Conservation (phyloP, 2,113 vertebrate species). For the Hypomesus transpacificus region DNA sequence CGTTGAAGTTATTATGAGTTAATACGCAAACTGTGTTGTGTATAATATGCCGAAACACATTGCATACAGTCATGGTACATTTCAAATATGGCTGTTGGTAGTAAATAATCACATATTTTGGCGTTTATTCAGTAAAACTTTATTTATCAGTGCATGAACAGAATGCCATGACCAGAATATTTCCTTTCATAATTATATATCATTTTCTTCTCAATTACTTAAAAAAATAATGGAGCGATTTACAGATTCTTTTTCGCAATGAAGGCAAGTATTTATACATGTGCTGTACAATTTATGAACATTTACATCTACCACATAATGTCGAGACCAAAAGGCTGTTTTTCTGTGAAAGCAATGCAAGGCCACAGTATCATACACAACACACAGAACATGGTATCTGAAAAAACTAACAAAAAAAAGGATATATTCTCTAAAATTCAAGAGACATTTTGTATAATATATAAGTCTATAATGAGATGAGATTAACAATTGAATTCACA, state of each 20-base stretch:
- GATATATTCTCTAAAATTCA: neutral
- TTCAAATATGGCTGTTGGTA: too few relatives aligned
- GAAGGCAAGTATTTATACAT: slow-evolving; percentile 93
- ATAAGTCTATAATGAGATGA: neutral
- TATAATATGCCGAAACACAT: too few relatives aligned
- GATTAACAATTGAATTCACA: neutral
- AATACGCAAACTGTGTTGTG: too few relatives aligned
- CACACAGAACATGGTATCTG: slow-evolving; percentile 47
- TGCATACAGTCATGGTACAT: too few relatives aligned
- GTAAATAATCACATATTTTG: too few relatives aligned
- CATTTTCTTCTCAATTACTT: slow-evolving; percentile 81
- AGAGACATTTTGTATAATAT: neutral
- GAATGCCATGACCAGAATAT: slow-evolving; percentile 69
- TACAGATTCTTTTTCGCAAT: slow-evolving; percentile 83
- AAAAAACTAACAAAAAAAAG: slow-evolving; percentile 5
- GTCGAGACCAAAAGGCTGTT: slow-evolving; percentile 64
- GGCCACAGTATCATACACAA: slow-evolving; percentile 78
- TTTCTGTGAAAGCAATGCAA: slow-evolving; percentile 79
- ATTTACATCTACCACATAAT: slow-evolving; percentile 91
- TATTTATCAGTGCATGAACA: slow-evolving; percentile 78
- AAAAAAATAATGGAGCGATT: slow-evolving; percentile 99
- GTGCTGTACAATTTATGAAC: slow-evolving; percentile 99
- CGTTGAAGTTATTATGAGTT: too few relatives aligned
- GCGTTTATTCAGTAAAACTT: slow-evolving; percentile 71
- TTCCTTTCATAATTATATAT: slow-evolving; percentile 64